These are phyloP conservation scores for Lytechinus pictus DNA, from an alignment of 35 echinoderm and acorn worm species.

Conservation along the genomic window DNA sequence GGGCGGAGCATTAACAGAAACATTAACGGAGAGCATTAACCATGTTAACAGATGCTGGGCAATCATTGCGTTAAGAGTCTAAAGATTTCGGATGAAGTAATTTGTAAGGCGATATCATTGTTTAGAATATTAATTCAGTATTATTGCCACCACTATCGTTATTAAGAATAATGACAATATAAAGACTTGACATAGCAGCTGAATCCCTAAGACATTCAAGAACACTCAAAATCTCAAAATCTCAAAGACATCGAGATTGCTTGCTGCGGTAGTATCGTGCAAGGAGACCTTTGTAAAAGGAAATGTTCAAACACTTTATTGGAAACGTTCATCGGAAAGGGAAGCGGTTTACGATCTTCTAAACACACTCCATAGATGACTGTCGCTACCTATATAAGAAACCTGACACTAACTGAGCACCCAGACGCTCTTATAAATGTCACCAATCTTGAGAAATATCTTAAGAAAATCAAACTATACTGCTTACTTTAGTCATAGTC, in stretches of 20 bases:
- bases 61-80: no score
- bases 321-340: constrained; percentile 24
- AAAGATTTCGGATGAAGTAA: no score
- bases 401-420: constrained; percentile 15
- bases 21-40: no score
- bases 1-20: no score
- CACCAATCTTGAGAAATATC: background rate
- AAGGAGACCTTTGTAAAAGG: background rate
- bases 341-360: constrained; percentile 19
- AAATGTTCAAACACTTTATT: constrained; percentile 47
- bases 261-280: constrained; percentile 12
- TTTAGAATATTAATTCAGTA: no score
- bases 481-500: constrained; percentile 17
- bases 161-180: no score
- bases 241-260: background rate
- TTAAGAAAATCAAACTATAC: constrained; percentile 23
- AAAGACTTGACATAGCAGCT: no score
- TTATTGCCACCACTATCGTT: no score
- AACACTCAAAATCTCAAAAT: background rate
- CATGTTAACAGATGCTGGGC: no score
- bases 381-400: background rate
- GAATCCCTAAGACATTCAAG: background rate
- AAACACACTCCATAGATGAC: constrained; percentile 23
- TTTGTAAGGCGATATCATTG: no score
- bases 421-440: background rate